Evolutionary conservation across 2,113 vertebrate species (phyloP).

Genomic region (Ceratotherium simum): DNA sequence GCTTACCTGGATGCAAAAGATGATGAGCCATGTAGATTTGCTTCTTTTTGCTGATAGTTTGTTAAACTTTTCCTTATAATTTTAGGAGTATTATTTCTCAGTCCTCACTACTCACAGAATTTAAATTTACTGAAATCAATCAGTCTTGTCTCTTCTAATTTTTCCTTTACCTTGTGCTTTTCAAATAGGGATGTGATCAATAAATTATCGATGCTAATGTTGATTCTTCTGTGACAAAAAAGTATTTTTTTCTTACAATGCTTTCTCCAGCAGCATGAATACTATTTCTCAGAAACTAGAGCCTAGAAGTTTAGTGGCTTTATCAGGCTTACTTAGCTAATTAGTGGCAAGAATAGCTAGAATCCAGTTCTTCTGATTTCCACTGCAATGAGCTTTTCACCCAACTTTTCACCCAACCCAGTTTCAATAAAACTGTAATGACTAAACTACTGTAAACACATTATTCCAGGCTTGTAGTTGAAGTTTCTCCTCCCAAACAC

Average conservation of each 20-base stretch:
- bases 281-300: not conserved
- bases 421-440: not conserved
- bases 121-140: slow-evolving; percentile 16
- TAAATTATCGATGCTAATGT: slow-evolving; percentile 23
- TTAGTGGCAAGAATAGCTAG: not conserved
- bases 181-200: not conserved
- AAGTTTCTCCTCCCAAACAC: slow-evolving; percentile 16
- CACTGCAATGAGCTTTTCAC: not conserved
- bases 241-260: not conserved
- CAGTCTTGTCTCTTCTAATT: not conserved
- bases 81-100: slow-evolving; percentile 42
- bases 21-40: not conserved
- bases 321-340: not conserved
- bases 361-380: not conserved
- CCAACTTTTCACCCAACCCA: not conserved
- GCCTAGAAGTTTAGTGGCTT: not conserved
- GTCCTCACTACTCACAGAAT: not conserved
- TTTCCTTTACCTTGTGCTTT: slow-evolving; percentile 6
- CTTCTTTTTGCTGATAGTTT: not conserved
- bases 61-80: not conserved
- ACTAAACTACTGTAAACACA: not conserved
- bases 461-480: not conserved
- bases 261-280: not conserved
- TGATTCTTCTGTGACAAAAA: not conserved
- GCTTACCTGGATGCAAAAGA: not conserved